Evolutionary conservation across 2,113 vertebrate species (phyloP).

Genomic region (Psilopogon haemacephalus): DNA sequence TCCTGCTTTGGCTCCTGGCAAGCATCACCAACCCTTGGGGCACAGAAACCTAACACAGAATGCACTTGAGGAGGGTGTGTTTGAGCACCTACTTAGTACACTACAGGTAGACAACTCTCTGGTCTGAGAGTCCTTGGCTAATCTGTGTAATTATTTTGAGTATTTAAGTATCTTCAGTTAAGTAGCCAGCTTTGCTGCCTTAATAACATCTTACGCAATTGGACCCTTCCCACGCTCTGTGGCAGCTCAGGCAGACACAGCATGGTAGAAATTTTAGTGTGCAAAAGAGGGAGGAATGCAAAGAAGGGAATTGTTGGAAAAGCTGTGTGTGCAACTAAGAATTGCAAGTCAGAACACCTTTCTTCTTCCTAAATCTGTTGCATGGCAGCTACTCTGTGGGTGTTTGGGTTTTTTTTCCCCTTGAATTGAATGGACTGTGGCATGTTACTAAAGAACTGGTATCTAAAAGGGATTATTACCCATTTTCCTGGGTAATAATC

Average conservation of each 20-base stretch:
- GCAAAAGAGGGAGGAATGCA: background rate
- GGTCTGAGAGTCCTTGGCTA: background rate
- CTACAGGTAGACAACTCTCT: background rate
- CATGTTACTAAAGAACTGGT: background rate
- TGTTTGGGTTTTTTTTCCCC: background rate
- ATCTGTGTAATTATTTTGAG: constrained; percentile 42
- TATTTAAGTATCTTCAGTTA: constrained; percentile 52
- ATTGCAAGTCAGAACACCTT: background rate
- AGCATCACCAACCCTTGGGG: background rate
- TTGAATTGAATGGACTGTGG: background rate
- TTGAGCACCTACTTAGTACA: background rate
- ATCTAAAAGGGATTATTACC: background rate
- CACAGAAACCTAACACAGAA: rapidly evolving
- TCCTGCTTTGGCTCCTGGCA: background rate
- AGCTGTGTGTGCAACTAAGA: background rate
- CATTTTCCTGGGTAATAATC: background rate
- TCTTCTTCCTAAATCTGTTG: background rate
- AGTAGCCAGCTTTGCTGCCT: constrained; percentile 47
- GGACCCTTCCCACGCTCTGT: constrained; percentile 22
- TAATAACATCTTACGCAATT: constrained; percentile 28
- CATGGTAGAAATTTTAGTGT: background rate
- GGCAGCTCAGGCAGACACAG: rapidly evolving
- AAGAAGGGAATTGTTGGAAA: background rate
- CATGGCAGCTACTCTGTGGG: background rate
- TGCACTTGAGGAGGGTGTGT: background rate